phyloP scores from a whole-genome alignment of 1,140 invertebrate genomes.

The Drosophila littoralis region DNA sequence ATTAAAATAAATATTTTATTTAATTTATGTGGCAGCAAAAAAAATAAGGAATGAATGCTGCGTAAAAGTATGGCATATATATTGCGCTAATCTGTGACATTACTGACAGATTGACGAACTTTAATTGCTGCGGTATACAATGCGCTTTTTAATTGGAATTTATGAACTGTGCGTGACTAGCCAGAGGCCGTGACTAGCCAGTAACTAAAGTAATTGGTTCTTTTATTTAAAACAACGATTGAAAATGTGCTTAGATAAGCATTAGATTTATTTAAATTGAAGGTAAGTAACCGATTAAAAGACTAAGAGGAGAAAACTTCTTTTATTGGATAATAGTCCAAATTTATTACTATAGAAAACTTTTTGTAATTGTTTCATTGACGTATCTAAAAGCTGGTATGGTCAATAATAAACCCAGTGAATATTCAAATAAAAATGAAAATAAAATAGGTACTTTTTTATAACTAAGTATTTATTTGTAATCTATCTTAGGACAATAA shows the following conservation, averaged over 20 bases:
- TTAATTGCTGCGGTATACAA: not conserved
- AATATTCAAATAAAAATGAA: too few species aligned
- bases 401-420: too few species aligned
- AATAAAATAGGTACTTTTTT: too few species aligned
- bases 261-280: not conserved
- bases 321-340: too few species aligned
- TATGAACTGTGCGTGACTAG: not conserved
- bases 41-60: not conserved
- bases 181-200: not conserved
- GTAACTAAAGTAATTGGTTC: not conserved
- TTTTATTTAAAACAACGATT: not conserved
- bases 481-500: too few species aligned
- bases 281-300: too few species aligned
- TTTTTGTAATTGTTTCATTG: too few species aligned
- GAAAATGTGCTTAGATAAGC: not conserved
- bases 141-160: conserved; percentile 1
- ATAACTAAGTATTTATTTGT: too few species aligned
- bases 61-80: not conserved
- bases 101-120: conserved; percentile 46
- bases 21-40: conserved; percentile 51
- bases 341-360: too few species aligned
- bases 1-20: conserved; percentile 67
- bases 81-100: conserved; percentile 61
- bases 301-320: too few species aligned
- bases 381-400: too few species aligned